Conservation (phyloP, 2,888 invertebrate genomes). For the Hipparchia semele region DNA sequence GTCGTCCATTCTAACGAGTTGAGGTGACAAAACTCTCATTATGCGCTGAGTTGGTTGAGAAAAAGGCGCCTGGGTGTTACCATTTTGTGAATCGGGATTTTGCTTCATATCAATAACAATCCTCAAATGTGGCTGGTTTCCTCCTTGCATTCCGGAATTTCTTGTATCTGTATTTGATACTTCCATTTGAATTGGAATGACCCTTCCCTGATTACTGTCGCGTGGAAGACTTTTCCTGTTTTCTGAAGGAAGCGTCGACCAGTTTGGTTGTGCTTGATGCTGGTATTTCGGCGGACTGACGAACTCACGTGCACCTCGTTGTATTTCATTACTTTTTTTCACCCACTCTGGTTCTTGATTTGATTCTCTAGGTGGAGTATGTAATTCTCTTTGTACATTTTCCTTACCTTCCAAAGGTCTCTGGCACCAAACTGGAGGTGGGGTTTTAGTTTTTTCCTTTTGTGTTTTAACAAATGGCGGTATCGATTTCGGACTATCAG, state of each 20-base stretch:
- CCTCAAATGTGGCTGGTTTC: constrained; percentile 68
- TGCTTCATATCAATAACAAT: constrained; percentile 76
- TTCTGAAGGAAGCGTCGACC: constrained; percentile 76
- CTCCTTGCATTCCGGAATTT: constrained; percentile 57
- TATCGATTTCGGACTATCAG: constrained; percentile 74
- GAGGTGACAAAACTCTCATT: constrained; percentile 78
- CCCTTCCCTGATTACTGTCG: constrained; percentile 68
- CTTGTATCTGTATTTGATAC: constrained; percentile 67
- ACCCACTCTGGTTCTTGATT: constrained; percentile 77
- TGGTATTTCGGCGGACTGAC: constrained; percentile 74
- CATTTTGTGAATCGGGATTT: constrained; percentile 54
- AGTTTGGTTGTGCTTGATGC: constrained; percentile 69
- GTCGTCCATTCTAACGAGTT: constrained; percentile 77
- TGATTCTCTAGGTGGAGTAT: constrained; percentile 69
- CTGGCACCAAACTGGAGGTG: constrained; percentile 76
- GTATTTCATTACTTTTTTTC: constrained; percentile 71
- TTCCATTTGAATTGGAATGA: constrained; percentile 88
- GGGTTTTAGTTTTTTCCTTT: constrained; percentile 78
- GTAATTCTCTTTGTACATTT: constrained; percentile 66
- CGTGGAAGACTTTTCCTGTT: constrained; percentile 74
- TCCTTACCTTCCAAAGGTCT: constrained; percentile 68
- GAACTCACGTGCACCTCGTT: constrained; percentile 66
- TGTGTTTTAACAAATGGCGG: constrained; percentile 77
- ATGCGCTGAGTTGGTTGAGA: constrained; percentile 80
- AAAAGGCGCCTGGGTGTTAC: constrained; percentile 55